These are phyloP conservation scores for Endotricha flammealis DNA, from an alignment of 2,888 invertebrate genomes.

Conservation along the genomic window DNA sequence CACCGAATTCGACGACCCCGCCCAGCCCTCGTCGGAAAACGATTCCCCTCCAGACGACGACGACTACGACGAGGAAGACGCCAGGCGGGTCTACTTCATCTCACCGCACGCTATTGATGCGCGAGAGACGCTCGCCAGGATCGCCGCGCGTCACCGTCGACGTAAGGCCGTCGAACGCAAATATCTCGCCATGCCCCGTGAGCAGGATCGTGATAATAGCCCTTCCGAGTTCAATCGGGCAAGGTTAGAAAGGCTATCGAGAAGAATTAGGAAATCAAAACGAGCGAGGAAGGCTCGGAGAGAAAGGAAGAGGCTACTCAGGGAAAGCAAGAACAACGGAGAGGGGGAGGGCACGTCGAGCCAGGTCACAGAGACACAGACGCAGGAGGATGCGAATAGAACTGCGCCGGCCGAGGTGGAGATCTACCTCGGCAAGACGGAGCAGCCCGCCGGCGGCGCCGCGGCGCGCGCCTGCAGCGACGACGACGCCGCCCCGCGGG, in stretches of 20 bases:
- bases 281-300: no score
- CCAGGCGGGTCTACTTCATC: not conserved
- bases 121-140: not conserved
- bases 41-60: slow-evolving; percentile 9
- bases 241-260: no score
- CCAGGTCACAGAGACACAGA: not conserved
- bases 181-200: no score
- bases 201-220: no score
- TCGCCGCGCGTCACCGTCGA: not conserved
- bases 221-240: no score
- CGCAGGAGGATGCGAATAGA: not conserved
- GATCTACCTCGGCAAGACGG: slow-evolving; percentile 36
- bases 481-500: slow-evolving; percentile 22
- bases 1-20: slow-evolving; percentile 14
- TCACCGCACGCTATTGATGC: not conserved
- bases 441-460: slow-evolving; percentile 13
- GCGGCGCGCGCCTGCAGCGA: slow-evolving; percentile 23
- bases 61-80: slow-evolving; percentile 7
- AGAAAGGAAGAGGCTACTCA: no score
- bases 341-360: no score
- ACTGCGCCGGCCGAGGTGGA: slow-evolving; percentile 34
- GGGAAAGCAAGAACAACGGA: no score
- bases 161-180: no score
- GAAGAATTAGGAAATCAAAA: no score
- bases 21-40: slow-evolving; percentile 1